phyloP scores from a whole-genome alignment of 1,140 invertebrate species.

The Tyrophagus putrescentiae region DNA sequence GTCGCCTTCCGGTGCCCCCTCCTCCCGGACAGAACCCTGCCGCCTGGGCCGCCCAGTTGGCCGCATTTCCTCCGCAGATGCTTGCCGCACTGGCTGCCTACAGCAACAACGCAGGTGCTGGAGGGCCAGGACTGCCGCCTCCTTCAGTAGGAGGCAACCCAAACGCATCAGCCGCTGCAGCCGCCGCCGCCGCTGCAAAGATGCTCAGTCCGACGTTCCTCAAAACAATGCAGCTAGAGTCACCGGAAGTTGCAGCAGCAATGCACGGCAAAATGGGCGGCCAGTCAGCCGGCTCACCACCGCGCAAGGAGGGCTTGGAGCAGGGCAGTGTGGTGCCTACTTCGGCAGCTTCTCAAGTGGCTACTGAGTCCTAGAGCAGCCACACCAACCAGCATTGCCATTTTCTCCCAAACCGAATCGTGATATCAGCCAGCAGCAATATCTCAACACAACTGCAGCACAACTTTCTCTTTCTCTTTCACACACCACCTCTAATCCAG shows the following conservation, averaged over 20 bases:
- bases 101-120: too few relatives aligned
- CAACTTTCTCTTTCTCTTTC: too few relatives aligned
- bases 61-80: too few relatives aligned
- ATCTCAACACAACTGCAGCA: neutral
- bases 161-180: conserved; percentile 3
- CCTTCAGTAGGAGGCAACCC: too few relatives aligned
- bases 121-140: too few relatives aligned
- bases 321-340: neutral
- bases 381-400: neutral
- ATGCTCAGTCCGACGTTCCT: neutral
- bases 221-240: neutral
- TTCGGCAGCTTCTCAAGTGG: neutral
- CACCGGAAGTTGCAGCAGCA: neutral
- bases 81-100: too few relatives aligned
- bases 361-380: conserved; percentile 5
- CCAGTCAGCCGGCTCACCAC: neutral
- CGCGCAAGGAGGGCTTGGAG: neutral
- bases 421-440: neutral
- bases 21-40: neutral
- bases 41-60: conserved; percentile 6
- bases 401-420: neutral
- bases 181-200: conserved; percentile 3
- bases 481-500: too few relatives aligned
- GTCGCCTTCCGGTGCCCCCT: neutral
- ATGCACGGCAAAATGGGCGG: neutral